Conservation (phyloP, 2,888 invertebrate species). For the Dasysyrphus albostriatus region DNA sequence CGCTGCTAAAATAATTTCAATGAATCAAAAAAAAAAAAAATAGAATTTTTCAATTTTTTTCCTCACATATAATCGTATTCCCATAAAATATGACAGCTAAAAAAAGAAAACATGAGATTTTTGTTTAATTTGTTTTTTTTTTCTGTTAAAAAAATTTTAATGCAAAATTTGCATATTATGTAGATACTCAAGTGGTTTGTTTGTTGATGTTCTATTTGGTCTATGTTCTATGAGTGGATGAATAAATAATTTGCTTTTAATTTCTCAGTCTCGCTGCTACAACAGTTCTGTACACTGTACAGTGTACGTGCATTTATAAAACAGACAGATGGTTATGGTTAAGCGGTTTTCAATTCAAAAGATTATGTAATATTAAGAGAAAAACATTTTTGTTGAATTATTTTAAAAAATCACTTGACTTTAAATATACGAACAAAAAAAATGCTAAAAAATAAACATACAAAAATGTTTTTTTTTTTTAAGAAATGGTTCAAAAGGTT, state of each 20-base stretch:
- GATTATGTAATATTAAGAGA: conserved; percentile 39
- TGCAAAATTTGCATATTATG: conserved; percentile 57
- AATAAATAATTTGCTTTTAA: conserved; percentile 54
- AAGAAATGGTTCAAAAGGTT: too few relatives aligned
- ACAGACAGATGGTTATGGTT: conserved; percentile 44
- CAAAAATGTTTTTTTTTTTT: too few relatives aligned
- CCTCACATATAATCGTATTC: conserved; percentile 31
- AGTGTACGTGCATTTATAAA: background rate
- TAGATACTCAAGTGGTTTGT: conserved; percentile 58
- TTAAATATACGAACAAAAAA: background rate
- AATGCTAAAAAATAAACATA: background rate
- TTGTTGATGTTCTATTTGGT: conserved; percentile 42
- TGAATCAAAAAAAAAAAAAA: conserved; percentile 6
- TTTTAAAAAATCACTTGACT: conserved; percentile 35
- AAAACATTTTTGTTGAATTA: conserved; percentile 6
- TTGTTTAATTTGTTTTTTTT: background rate
- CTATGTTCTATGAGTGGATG: conserved; percentile 60
- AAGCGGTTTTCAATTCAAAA: conserved; percentile 43
- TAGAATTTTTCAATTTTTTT: background rate
- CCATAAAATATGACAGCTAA: conserved; percentile 39
- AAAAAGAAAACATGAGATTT: conserved; percentile 6
- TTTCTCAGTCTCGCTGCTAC: conserved; percentile 6
- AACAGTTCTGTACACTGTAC: background rate
- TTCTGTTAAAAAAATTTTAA: background rate
- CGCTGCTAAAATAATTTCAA: conserved; percentile 33